Conservation (phyloP, 2,113 vertebrate species). For the Alligator sinensis region DNA sequence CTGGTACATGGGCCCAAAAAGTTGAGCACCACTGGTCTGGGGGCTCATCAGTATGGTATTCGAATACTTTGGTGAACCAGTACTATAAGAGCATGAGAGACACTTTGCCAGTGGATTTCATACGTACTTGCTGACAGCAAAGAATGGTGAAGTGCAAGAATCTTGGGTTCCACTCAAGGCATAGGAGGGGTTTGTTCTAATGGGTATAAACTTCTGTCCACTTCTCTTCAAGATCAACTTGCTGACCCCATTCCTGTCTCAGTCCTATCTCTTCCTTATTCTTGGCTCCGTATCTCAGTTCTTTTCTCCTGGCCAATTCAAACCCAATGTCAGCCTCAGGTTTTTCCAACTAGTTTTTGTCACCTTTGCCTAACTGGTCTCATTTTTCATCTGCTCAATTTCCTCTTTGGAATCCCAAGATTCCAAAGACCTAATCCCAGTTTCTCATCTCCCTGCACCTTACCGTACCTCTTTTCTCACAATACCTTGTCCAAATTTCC, state of each 20-base stretch:
- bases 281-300: rapidly evolving
- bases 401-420: background rate
- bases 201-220: background rate
- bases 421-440: background rate
- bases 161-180: rapidly evolving
- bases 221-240: background rate
- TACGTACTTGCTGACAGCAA: background rate
- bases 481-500: background rate
- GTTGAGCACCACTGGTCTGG: background rate
- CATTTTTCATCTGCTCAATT: background rate
- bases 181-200: background rate
- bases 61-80: background rate
- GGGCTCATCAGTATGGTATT: background rate
- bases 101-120: background rate
- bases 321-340: background rate
- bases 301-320: background rate
- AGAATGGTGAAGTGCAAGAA: background rate
- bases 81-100: background rate
- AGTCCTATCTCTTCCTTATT: background rate
- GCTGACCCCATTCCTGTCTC: background rate
- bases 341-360: background rate
- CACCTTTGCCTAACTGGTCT: background rate
- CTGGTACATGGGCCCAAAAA: too few relatives aligned
- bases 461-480: background rate
- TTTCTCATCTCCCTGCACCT: background rate